phyloP scores from a whole-genome alignment of 2,888 invertebrate genomes.

The Microchrysa polita region DNA sequence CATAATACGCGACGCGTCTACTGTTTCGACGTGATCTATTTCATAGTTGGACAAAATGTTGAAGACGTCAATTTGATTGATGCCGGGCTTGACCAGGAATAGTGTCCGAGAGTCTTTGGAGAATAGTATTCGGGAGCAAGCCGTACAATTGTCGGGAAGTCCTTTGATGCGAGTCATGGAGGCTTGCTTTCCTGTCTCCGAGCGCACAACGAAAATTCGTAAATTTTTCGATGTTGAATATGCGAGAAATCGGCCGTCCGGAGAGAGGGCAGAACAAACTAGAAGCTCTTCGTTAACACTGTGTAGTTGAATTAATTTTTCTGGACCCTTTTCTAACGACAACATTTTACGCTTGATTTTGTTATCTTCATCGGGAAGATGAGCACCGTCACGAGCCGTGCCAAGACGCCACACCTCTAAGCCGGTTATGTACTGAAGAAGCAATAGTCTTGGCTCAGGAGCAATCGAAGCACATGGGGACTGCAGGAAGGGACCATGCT shows the following conservation, averaged over 20 bases:
- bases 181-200: constrained; percentile 55
- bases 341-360: constrained; percentile 50
- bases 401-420: constrained; percentile 75
- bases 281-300: constrained; percentile 75
- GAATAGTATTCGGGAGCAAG: constrained; percentile 63
- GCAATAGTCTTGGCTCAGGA: constrained; percentile 67
- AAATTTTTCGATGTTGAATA: constrained; percentile 77
- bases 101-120: constrained; percentile 62
- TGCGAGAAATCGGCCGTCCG: constrained; percentile 76
- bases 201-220: constrained; percentile 67
- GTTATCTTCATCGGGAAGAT: constrained; percentile 52
- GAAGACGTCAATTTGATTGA: constrained; percentile 64
- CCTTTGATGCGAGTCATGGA: constrained; percentile 59
- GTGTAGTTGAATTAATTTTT: constrained; percentile 75
- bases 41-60: constrained; percentile 59
- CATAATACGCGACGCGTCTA: constrained; percentile 64
- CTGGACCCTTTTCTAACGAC: constrained; percentile 65
- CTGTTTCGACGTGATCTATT: constrained; percentile 59
- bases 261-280: constrained; percentile 75
- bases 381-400: constrained; percentile 48
- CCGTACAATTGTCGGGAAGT: constrained; percentile 59
- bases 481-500: constrained; percentile 78
- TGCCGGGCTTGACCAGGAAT: constrained; percentile 61
- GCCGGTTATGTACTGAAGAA: constrained; percentile 70
- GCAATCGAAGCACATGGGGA: constrained; percentile 69